Evolutionary conservation across 2,113 vertebrate species (phyloP), one percentile per base, ranked within the genome.

Genomic region (Paratilapia polleni): DNA sequence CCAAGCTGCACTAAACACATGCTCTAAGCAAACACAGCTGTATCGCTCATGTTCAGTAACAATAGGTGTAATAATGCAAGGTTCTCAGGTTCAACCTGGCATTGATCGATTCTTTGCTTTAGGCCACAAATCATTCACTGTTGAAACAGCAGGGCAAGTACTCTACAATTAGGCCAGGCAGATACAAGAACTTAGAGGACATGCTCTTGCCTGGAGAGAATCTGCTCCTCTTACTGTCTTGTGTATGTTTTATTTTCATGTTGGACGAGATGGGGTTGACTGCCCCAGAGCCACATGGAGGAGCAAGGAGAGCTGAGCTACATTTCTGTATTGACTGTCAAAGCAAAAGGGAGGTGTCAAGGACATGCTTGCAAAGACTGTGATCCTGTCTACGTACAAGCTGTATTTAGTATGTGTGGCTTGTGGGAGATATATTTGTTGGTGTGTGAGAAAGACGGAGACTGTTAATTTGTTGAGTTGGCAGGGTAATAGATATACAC

Each of bases 401-500:
- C 86, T 86, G 54, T 75, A 63, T 87, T 82, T 66, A 84, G 83
- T 80, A 81, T 80, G 80, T 89, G 81, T 77, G 70, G 74, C 59
- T 60, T 80, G 80, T 74, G 58, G 79, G 52, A 41, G 58, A 78
- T 90, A 34, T 83, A 73, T 86, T 64, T 90, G 82, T 89, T 77
- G 78, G 54, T 84, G 54, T 87, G 38, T 77, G 83, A 43, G 81
- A 41, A 24, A 80, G 54, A 54, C 26, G 56, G 68, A 82, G 57
- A 49, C 83, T 83, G 76, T 88, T 94, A 92, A 94, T 94, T 93
- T 92, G 83, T 28, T 4, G 87, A 86, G 86, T 79, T 80, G 79
- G 83, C 84, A 76, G 66, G 52, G 78, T 90, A 93, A 94, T 91
- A 88, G 89, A 94, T 91, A 74, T 88, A 87, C 90, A 78, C 80